These are phyloP conservation scores for Portevinia maculata DNA, from an alignment of 2,888 invertebrate species.

Conservation along the genomic window DNA sequence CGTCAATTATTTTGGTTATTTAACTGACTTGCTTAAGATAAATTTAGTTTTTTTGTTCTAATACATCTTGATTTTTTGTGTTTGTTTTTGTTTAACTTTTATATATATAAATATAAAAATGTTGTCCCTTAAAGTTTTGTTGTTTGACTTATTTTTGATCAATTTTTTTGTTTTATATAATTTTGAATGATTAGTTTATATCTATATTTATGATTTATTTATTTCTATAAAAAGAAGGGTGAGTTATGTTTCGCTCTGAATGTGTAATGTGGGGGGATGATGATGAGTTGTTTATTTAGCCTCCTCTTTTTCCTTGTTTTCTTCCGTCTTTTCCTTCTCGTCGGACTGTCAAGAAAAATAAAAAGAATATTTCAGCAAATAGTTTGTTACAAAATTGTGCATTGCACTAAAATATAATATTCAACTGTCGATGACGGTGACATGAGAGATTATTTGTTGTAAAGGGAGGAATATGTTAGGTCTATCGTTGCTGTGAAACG, in stretches of 20 bases:
- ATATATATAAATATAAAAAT: slow-evolving; percentile 76
- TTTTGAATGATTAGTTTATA: slow-evolving; percentile 74
- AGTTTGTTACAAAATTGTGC: no score
- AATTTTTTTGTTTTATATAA: slow-evolving; percentile 61
- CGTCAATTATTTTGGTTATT: slow-evolving; percentile 71
- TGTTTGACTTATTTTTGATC: slow-evolving; percentile 51
- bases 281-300: slow-evolving; percentile 80
- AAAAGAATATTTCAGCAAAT: background rate
- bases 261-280: slow-evolving; percentile 57
- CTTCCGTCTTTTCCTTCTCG: slow-evolving; percentile 90
- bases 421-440: no score
- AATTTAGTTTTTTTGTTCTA: slow-evolving; percentile 66
- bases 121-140: slow-evolving; percentile 67
- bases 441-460: no score
- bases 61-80: slow-evolving; percentile 73
- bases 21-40: slow-evolving; percentile 73
- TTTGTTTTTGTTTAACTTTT: slow-evolving; percentile 77
- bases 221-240: slow-evolving; percentile 74
- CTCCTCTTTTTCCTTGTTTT: slow-evolving; percentile 87
- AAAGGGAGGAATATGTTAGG: no score
- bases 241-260: slow-evolving; percentile 73
- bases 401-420: no score
- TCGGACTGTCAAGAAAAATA: slow-evolving; percentile 86
- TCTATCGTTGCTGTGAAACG: no score
- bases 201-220: slow-evolving; percentile 74